These are phyloP conservation scores for Leptinotarsa rubiginosa DNA, from an alignment of 2,888 invertebrate genomes.

Conservation along the genomic window DNA sequence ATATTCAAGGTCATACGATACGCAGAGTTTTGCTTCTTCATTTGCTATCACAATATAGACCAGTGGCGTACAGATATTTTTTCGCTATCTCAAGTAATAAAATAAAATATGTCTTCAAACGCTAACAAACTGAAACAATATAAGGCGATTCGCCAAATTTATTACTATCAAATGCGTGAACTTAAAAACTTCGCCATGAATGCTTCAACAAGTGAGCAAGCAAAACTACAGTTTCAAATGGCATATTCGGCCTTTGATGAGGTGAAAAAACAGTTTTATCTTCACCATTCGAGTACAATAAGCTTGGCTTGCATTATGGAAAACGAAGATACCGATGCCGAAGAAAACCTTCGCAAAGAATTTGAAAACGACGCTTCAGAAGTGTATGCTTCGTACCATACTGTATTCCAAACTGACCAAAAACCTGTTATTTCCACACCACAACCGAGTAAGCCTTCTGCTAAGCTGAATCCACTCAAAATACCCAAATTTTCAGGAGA, in stretches of 20 bases:
- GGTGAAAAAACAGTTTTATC: not conserved
- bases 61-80: too few relatives aligned
- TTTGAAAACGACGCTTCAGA: not conserved
- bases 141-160: too few relatives aligned
- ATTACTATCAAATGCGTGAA: not conserved
- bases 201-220: not conserved
- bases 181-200: not conserved
- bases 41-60: too few relatives aligned
- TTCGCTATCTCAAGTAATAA: too few relatives aligned
- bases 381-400: not conserved
- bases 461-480: not conserved
- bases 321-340: not conserved
- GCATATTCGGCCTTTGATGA: not conserved
- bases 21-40: too few relatives aligned
- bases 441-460: not conserved
- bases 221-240: not conserved
- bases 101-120: too few relatives aligned
- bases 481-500: not conserved
- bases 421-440: not conserved
- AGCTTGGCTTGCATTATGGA: too few relatives aligned
- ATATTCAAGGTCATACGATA: too few relatives aligned
- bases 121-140: too few relatives aligned
- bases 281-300: too few relatives aligned
- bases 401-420: not conserved
- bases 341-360: not conserved